Conservation (phyloP, 2,888 invertebrate genomes). For the Microctonus hyperodae region DNA sequence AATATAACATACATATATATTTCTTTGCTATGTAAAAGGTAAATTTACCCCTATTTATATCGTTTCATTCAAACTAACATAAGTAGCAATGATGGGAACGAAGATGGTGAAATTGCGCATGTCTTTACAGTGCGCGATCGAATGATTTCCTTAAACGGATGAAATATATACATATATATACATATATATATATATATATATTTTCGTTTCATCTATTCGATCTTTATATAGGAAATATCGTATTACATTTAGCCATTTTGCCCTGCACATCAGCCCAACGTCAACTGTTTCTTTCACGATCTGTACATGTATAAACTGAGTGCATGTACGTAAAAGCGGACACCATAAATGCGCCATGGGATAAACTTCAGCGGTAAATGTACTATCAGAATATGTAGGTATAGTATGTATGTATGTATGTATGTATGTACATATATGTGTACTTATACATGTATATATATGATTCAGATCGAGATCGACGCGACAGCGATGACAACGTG, state of each 20-base stretch:
- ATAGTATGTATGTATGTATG: too few species aligned
- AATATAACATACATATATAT: too few species aligned
- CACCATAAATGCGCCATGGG: neutral
- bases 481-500: neutral
- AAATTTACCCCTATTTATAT: neutral
- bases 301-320: neutral
- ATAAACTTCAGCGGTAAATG: neutral
- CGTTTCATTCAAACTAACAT: neutral
- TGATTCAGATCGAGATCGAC: slow-evolving; percentile 4
- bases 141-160: neutral
- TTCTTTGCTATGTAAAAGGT: neutral
- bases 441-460: too few species aligned
- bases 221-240: slow-evolving; percentile 2
- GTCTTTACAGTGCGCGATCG: neutral
- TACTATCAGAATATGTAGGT: neutral
- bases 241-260: slow-evolving; percentile 2
- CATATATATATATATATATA: too few species aligned
- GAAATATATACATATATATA: neutral
- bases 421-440: too few species aligned
- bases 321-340: neutral
- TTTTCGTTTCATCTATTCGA: neutral
- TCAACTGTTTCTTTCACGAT: neutral
- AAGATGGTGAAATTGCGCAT: neutral
- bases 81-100: neutral
- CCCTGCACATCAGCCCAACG: slow-evolving; percentile 2